Evolutionary conservation across 2,888 invertebrate genomes (phyloP).

Genomic region (Margaritifera margaritifera): DNA sequence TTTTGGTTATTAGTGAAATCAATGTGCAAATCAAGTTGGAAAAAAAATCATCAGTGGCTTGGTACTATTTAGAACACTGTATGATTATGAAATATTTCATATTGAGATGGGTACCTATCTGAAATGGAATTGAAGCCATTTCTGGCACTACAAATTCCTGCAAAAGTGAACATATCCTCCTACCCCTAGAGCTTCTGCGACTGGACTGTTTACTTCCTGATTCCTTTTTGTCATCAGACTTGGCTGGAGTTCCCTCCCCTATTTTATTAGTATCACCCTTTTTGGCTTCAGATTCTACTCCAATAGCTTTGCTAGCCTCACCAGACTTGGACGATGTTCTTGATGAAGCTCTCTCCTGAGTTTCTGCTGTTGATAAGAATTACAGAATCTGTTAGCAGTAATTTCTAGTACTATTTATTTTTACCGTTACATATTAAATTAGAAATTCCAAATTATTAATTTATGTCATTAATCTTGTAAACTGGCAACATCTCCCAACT

Average conservation of each 20-base stretch:
- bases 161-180: not conserved
- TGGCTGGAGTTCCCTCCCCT: conserved; percentile 15
- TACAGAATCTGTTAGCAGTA: too few relatives aligned
- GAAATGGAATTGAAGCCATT: not conserved
- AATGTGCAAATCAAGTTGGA: too few relatives aligned
- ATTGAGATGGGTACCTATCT: not conserved
- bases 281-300: conserved; percentile 28
- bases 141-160: conserved; percentile 1
- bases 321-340: conserved; percentile 43
- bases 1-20: too few relatives aligned
- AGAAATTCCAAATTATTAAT: too few relatives aligned
- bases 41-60: too few relatives aligned
- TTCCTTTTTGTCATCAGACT: conserved; percentile 41
- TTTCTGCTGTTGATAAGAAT: conserved; percentile 2
- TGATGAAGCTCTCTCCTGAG: conserved; percentile 40
- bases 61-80: too few relatives aligned
- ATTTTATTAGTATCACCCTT: conserved; percentile 21
- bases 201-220: conserved; percentile 49
- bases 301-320: conserved; percentile 27
- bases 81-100: too few relatives aligned
- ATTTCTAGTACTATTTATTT: too few relatives aligned
- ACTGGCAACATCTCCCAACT: too few relatives aligned
- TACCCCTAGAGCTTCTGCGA: conserved; percentile 50
- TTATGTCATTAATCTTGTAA: too few relatives aligned
- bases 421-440: too few relatives aligned